Conservation (phyloP, 2,113 vertebrate species). For the Spizaetus ornatus region DNA sequence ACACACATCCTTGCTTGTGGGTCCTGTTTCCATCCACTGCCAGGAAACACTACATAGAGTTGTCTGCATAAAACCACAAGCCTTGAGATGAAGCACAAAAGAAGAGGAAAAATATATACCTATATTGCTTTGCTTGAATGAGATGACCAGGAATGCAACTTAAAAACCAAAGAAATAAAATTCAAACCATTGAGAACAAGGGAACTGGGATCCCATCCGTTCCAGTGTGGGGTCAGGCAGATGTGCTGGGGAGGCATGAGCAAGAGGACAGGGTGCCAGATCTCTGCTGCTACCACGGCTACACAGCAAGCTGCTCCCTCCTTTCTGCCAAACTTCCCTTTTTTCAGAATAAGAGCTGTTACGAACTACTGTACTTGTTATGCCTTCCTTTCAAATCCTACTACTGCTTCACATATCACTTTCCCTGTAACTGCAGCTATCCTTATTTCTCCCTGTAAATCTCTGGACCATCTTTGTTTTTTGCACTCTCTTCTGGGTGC, state of each 20-base stretch:
- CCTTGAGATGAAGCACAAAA: background rate
- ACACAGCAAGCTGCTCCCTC: background rate
- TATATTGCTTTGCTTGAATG: background rate
- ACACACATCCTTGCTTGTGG: background rate
- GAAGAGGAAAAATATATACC: background rate
- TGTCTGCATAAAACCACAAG: background rate
- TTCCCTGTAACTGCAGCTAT: background rate
- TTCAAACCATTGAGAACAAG: background rate
- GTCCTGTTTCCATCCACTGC: background rate
- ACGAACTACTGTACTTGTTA: background rate
- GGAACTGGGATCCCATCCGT: background rate
- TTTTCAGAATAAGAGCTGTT: background rate
- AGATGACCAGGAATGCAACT: background rate
- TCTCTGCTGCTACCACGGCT: background rate
- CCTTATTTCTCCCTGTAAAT: background rate
- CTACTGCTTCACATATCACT: background rate
- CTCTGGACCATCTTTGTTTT: background rate
- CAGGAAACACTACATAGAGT: background rate
- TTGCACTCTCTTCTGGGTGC: background rate
- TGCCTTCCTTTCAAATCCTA: background rate
- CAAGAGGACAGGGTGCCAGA: background rate
- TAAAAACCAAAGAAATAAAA: background rate
- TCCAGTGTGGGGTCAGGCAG: background rate
- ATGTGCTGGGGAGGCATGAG: background rate
- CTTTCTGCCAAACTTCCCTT: background rate